Conservation (phyloP, 2,888 invertebrate species). For the Zeuzera pyrina region DNA sequence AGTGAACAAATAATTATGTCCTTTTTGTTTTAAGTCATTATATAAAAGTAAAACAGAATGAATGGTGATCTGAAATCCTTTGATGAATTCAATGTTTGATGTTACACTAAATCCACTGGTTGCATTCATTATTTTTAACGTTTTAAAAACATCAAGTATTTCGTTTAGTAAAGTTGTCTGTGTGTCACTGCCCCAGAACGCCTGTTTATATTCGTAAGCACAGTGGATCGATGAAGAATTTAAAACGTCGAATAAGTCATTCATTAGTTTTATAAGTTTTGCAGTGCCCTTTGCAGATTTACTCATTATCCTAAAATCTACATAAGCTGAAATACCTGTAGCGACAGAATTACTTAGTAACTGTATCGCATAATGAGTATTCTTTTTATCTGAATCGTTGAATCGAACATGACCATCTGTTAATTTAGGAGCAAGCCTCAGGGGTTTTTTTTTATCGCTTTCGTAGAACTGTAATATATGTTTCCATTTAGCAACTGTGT, state of each 20-base stretch:
- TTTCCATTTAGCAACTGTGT: conserved; percentile 20
- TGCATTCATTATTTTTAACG: too few relatives aligned
- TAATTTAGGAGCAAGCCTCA: conserved; percentile 22
- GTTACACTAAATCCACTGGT: too few relatives aligned
- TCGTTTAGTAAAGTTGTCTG: conserved; percentile 14
- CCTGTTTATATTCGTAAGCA: conserved; percentile 10
- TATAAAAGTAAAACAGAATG: background rate
- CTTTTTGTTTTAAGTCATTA: background rate
- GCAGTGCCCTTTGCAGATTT: conserved; percentile 11
- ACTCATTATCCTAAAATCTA: conserved; percentile 11
- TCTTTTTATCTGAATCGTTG: conserved; percentile 20
- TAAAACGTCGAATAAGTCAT: conserved; percentile 15
- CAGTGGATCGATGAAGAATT: conserved; percentile 11
- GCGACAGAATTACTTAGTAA: conserved; percentile 25
- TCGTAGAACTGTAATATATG: conserved; percentile 21
- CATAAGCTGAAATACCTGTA: conserved; percentile 15
- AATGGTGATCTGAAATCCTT: background rate
- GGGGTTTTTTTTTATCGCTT: conserved; percentile 15
- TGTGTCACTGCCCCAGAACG: conserved; percentile 12
- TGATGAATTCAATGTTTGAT: background rate
- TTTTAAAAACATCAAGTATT: conserved; percentile 13
- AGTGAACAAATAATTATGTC: background rate
- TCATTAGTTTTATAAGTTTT: conserved; percentile 12
- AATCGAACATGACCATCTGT: conserved; percentile 22
- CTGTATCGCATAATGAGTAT: conserved; percentile 21